Base-by-base conservation (phyloP, 2,113 vertebrate genomes). In the Phrynocephalus versicolor region DNA sequence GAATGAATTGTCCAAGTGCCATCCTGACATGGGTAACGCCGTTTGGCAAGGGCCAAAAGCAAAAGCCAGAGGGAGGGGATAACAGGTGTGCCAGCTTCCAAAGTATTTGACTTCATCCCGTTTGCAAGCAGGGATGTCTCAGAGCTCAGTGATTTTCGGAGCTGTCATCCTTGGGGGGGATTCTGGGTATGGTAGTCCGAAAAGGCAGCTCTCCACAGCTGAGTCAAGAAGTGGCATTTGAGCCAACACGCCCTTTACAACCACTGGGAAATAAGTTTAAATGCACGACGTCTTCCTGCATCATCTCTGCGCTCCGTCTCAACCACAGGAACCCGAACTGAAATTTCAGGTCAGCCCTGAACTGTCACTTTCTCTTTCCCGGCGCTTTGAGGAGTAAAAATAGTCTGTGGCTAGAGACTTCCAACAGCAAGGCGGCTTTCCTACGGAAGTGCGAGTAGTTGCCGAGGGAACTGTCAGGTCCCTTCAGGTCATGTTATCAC, bases 401-500 rank as follows among this genome's bases (percentile, higher is more conserved):
- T 60, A 82, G 81, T 82, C 69, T 19, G 1, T 15, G 18, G 81
- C 18, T 7, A 60, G 18, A 18, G 55, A 73, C 60, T 60, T 41
- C 69, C n/a, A 30, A 18, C 69, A 37, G 23, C 19, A 23, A 60
- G 67, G 69, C 8, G 10, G 70, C 35, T 83, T 83, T 60, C 35
- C 69, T 83, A 25, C 16, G 79, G 69, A 73, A 73, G 35, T 60
- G 55, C 81, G 60, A 62, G 70, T 69, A 73, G 81, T 83, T 83
- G 69, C 81, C 70, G 72, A 35, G 81, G 81, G 33, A 83, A 83
- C 81, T 13, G 73, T 55, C 57, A 73, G 81, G 81, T 73, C 70
- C 51, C 81, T 35, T 73, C 81, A 60, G 81, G 81, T 73, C 81
- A 83, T 6, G 27, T 19, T n/a, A 83, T 83, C 69, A 73, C 33